A percentile compares a stretch with the other conserved stretches of the same genome.
These are phyloP conservation scores for Galeopsomyia nigrocyanea DNA, from an alignment of 2,888 invertebrate genomes.

Conservation along the genomic window DNA sequence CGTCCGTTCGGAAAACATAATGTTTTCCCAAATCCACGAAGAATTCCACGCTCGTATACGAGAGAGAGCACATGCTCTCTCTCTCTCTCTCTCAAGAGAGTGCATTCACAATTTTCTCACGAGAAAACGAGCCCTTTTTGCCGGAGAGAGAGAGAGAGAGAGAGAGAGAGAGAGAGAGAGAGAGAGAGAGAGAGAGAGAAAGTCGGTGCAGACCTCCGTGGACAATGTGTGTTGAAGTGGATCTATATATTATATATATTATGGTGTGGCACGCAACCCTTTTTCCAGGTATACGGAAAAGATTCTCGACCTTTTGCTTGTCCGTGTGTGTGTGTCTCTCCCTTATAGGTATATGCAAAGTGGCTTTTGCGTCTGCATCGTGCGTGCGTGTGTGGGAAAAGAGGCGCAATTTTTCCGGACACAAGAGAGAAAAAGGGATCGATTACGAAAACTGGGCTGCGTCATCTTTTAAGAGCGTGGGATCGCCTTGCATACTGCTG, in stretches of 20 bases:
- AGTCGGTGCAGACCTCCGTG: slow-evolving; percentile 7
- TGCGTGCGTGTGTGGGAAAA: too few relatives aligned
- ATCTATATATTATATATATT: neutral
- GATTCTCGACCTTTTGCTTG: neutral
- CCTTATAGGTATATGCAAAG: slow-evolving; percentile 61
- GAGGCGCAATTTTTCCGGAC: slow-evolving; percentile 23
- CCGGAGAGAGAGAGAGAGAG: slow-evolving; percentile 20
- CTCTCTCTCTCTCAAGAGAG: neutral
- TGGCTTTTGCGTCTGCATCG: slow-evolving; percentile 3
- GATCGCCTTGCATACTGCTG: slow-evolving; percentile 26
- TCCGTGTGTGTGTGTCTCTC: slow-evolving; percentile 23
- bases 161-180: slow-evolving; percentile 20
- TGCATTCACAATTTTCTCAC: slow-evolving; percentile 39
- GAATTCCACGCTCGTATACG: neutral
- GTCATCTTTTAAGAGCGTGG: slow-evolving; percentile 30
- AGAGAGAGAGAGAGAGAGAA: slow-evolving; percentile 24
- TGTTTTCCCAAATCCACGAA: slow-evolving; percentile 29
- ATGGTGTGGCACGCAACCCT: slow-evolving; percentile 22
- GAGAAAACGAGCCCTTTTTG: neutral
- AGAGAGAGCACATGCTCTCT: slow-evolving; percentile 8
- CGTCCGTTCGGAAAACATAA: slow-evolving; percentile 11
- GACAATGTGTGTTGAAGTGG: slow-evolving; percentile 16
- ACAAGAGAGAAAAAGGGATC: slow-evolving; percentile 26
- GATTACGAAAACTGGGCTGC: slow-evolving; percentile 23
- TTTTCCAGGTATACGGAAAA: slow-evolving; percentile 36